Evolutionary conservation across 2,888 invertebrate genomes (phyloP).

Genomic region (Erebia epiphron): DNA sequence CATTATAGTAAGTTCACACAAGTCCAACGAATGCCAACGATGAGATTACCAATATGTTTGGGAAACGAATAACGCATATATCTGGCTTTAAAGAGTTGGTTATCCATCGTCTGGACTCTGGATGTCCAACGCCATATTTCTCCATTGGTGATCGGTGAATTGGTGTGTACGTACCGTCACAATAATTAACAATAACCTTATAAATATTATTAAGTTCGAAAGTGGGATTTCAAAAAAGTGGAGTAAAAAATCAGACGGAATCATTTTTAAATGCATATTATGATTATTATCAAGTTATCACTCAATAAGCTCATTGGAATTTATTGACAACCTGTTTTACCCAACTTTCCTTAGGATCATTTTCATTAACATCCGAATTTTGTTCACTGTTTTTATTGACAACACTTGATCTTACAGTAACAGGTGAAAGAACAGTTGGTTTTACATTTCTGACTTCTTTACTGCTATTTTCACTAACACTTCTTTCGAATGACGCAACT

Average conservation of each 20-base stretch:
- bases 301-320: slow-evolving; percentile 81
- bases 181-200: slow-evolving; percentile 46
- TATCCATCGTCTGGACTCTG: not conserved
- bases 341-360: slow-evolving; percentile 84
- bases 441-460: slow-evolving; percentile 47
- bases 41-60: not conserved
- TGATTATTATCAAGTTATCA: slow-evolving; percentile 9
- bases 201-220: slow-evolving; percentile 40
- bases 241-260: slow-evolving; percentile 51
- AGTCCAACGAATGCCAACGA: slow-evolving; percentile 1
- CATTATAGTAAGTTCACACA: slow-evolving; percentile 43
- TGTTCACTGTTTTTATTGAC: slow-evolving; percentile 29
- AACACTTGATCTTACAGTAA: slow-evolving; percentile 20
- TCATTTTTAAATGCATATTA: slow-evolving; percentile 61
- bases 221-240: slow-evolving; percentile 53
- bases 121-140: not conserved
- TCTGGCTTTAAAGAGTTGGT: too few species aligned
- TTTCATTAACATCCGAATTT: slow-evolving; percentile 42
- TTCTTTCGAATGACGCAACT: slow-evolving; percentile 68
- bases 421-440: slow-evolving; percentile 23
- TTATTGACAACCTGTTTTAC: slow-evolving; percentile 89
- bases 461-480: slow-evolving; percentile 51
- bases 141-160: not conserved
- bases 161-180: not conserved
- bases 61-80: too few species aligned